These are phyloP conservation scores for Teleogryllus oceanicus DNA, from an alignment of 2,888 invertebrate genomes.

Conservation along the genomic window DNA sequence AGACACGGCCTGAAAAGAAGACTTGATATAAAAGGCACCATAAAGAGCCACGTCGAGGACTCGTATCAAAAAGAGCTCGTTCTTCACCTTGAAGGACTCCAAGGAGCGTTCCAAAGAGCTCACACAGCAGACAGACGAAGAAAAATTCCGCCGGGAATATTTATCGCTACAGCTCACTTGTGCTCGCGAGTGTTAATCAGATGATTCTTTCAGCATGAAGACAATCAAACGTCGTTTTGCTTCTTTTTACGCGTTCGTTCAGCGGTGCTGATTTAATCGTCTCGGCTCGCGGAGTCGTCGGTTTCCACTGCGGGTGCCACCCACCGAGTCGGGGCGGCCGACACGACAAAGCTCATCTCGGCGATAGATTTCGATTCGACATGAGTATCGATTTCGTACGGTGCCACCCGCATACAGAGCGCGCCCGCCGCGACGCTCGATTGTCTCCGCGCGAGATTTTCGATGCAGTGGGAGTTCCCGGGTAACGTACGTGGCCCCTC, in stretches of 20 bases:
- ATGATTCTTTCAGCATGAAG: not conserved
- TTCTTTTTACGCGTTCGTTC: not conserved
- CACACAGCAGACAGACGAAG: not conserved
- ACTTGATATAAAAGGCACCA: slow-evolving; percentile 8
- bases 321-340: not conserved
- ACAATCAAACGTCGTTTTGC: not conserved
- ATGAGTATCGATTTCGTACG: not conserved
- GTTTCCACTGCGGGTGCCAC: not conserved
- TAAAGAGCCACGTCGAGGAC: not conserved
- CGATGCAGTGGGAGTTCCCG: not conserved
- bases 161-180: not conserved
- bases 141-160: not conserved
- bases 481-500: not conserved
- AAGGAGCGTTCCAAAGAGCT: not conserved
- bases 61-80: not conserved
- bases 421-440: not conserved
- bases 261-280: not conserved
- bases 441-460: not conserved
- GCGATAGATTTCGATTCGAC: slow-evolving; percentile 18
- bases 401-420: not conserved
- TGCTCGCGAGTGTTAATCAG: not conserved
- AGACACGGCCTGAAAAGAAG: not conserved
- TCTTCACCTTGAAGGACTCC: not conserved
- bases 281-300: not conserved
- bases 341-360: not conserved